Evolutionary conservation across 2,888 invertebrate genomes (phyloP).

Genomic region (Synanthedon myopaeformis): DNA sequence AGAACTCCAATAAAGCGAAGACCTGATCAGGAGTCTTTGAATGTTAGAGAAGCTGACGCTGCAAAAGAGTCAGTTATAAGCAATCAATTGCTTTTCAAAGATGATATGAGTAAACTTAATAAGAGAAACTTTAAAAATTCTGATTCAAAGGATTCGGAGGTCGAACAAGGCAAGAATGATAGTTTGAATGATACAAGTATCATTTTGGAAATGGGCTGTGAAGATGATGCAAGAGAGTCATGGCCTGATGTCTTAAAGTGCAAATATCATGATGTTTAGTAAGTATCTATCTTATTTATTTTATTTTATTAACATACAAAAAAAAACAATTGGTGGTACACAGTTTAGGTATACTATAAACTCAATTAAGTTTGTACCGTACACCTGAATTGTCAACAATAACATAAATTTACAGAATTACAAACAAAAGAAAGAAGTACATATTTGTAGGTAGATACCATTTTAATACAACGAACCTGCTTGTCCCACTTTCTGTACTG

Average conservation of each 20-base stretch:
- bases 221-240: slow-evolving; percentile 41
- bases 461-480: no score
- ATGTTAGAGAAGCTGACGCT: no score
- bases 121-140: neutral
- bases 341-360: no score
- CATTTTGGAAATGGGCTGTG: slow-evolving; percentile 38
- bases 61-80: slow-evolving; percentile 16
- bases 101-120: neutral
- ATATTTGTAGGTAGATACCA: no score
- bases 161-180: slow-evolving; percentile 2
- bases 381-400: no score
- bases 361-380: no score
- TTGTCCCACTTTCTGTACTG: no score
- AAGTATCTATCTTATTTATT: slow-evolving; percentile 52
- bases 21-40: no score
- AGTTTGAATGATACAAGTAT: slow-evolving; percentile 36
- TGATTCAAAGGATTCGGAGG: neutral
- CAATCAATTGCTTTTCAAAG: neutral
- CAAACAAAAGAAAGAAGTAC: no score
- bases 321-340: no score
- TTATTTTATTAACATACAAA: no score
- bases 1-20: slow-evolving; percentile 52
- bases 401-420: no score
- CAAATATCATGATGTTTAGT: slow-evolving; percentile 80
- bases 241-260: slow-evolving; percentile 76